Evolutionary conservation across 2,113 vertebrate species (phyloP), one percentile per base, ranked within the genome.

Genomic region (Cyanistes caeruleus): DNA sequence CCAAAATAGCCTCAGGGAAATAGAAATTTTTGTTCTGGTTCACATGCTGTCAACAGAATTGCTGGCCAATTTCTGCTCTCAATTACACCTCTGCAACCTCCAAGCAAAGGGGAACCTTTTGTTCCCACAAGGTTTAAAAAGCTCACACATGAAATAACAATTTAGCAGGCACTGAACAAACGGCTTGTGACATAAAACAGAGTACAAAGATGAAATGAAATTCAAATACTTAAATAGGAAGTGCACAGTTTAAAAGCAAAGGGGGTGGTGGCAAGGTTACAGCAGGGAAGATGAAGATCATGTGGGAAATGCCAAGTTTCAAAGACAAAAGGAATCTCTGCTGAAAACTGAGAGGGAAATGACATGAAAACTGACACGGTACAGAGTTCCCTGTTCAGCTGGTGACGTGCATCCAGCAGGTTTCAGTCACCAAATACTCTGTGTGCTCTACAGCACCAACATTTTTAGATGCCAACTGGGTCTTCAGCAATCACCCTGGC

Each of bases 31-130:
- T 89, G 60, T 95, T 96, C 93, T 96, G 76, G 90, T 91, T 95
- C 88, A 58, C 92, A 82, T 93, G 92, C 75, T 94, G 93, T 91
- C 92, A 94, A 95, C 81, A 95, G 93, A 96, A 96, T 72, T 87
- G 86, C 91, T 90, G 80, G 84, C 87, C 90, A 92, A 83, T 93
- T 95, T 97, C 93, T 97, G 91, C 87, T 97, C 95, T 93, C 95
- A 95, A 94, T 97, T 93, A 97, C 88, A 94, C 93, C 85, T 92
- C 90, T 93, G 90, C 78, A 96, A 87, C 88, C 90, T 90, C 62
- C 62, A 88, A 90, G 87, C 84, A 92, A 86, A 92, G 69, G 73
- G 78, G 68, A 96, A 87, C 92, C 89, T 96, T 96, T 94, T 91
- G 89, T 87, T 96, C 95, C 88, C 90, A 83, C 48, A 87, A 78